phyloP scores from a whole-genome alignment of 2,113 vertebrate genomes.

The Eurystomus gularis region DNA sequence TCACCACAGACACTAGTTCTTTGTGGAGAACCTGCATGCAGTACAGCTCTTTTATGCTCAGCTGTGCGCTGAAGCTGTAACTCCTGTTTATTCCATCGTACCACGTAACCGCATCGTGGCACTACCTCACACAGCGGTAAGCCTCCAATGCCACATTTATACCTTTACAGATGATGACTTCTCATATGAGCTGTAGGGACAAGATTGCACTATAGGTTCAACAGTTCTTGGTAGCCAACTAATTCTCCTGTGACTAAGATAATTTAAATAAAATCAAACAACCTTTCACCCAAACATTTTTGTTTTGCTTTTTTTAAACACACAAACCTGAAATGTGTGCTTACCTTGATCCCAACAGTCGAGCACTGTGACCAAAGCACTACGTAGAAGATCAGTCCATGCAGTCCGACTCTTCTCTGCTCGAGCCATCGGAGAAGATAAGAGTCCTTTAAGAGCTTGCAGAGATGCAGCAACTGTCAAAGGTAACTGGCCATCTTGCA shows the following conservation, averaged over 20 bases:
- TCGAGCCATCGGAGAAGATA: conserved; percentile 87
- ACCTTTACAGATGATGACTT: background rate
- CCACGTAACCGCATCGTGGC: background rate
- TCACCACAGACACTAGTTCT: background rate
- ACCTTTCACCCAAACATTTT: background rate
- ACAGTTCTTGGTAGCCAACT: background rate
- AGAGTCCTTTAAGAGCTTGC: conserved; percentile 83
- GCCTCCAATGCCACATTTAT: background rate
- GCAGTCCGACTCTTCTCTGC: conserved; percentile 86
- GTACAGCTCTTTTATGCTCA: background rate
- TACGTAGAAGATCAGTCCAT: conserved; percentile 85
- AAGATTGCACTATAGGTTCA: background rate
- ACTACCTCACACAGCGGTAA: background rate
- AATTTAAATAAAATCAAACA: background rate
- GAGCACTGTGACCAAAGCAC: conserved; percentile 83
- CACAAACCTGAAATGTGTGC: background rate
- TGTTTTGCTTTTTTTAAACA: background rate
- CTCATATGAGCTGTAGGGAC: background rate
- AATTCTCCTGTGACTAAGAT: background rate
- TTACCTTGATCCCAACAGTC: conserved; percentile 83
- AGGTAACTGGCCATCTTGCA: conserved; percentile 59
- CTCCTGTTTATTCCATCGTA: background rate
- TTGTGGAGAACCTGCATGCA: background rate
- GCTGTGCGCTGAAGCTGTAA: background rate
- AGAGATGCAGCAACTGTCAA: conserved; percentile 78